Conservation (phyloP, 2,113 vertebrate species). For the Dicentrarchus labrax region DNA sequence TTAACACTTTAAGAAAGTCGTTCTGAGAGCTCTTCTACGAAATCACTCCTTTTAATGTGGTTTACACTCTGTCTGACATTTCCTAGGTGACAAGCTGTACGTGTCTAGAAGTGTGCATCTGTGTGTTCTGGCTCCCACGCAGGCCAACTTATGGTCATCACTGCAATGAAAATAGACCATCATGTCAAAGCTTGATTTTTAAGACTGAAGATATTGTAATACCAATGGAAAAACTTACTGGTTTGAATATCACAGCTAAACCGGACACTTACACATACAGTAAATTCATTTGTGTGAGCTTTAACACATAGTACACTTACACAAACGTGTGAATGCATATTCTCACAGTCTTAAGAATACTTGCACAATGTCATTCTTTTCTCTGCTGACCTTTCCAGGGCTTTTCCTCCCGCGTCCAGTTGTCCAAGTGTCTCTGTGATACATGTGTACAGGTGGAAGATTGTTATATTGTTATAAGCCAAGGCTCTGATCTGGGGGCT, state of each 20-base stretch:
- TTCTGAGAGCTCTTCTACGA: background rate
- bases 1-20: background rate
- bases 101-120: background rate
- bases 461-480: conserved; percentile 52
- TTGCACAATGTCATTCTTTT: conserved; percentile 2
- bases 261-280: background rate
- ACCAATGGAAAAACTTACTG: background rate
- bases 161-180: conserved; percentile 25
- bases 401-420: conserved; percentile 23
- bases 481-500: conserved; percentile 55
- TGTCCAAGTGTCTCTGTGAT: conserved; percentile 46
- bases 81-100: conserved; percentile 12
- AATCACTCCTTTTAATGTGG: conserved; percentile 22
- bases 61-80: conserved; percentile 20
- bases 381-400: conserved; percentile 18
- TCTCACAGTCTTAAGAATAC: conserved; percentile 13
- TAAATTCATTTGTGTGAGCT: background rate
- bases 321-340: conserved; percentile 13
- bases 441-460: conserved; percentile 70
- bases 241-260: conserved; percentile 10
- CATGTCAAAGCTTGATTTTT: background rate
- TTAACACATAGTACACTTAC: background rate
- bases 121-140: conserved; percentile 15
- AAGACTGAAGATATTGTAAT: background rate
- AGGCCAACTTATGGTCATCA: background rate